phyloP scores from a whole-genome alignment of 2,888 invertebrate species.

The Agonum fuliginosum region DNA sequence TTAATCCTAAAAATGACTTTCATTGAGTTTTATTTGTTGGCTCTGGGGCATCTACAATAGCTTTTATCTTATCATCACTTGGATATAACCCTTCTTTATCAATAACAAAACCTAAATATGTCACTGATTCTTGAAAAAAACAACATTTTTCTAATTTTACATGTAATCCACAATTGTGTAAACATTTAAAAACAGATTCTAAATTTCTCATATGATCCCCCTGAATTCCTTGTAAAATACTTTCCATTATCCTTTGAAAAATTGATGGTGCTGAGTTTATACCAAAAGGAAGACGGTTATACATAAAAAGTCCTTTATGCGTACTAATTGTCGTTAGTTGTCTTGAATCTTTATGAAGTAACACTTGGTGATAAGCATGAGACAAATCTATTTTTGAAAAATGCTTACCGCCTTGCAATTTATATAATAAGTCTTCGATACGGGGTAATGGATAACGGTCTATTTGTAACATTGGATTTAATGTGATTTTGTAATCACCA shows the following conservation, averaged over 20 bases:
- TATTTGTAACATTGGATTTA: constrained; percentile 64
- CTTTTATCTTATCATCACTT: constrained; percentile 60
- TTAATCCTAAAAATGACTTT: constrained; percentile 53
- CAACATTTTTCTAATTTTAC: constrained; percentile 61
- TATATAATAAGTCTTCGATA: constrained; percentile 63
- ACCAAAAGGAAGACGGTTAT: constrained; percentile 37
- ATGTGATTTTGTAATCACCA: constrained; percentile 67
- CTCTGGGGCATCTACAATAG: constrained; percentile 60
- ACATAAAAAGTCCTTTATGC: constrained; percentile 64
- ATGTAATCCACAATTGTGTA: constrained; percentile 20
- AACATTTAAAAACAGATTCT: no score
- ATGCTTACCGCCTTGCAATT: constrained; percentile 62
- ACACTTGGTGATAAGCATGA: constrained; percentile 66
- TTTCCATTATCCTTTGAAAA: constrained; percentile 62
- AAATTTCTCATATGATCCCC: no score
- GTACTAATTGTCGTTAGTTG: constrained; percentile 65
- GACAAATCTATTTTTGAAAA: constrained; percentile 67
- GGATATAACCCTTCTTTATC: constrained; percentile 60
- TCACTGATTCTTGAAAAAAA: constrained; percentile 55
- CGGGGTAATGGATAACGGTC: constrained; percentile 63
- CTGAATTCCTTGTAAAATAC: constrained; percentile 59
- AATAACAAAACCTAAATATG: constrained; percentile 59
- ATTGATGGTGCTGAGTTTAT: constrained; percentile 62
- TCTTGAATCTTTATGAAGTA: constrained; percentile 64
- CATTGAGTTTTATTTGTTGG: constrained; percentile 62